phyloP scores from a whole-genome alignment of 2,888 invertebrate species.

The Pantelozetes paolii region DNA sequence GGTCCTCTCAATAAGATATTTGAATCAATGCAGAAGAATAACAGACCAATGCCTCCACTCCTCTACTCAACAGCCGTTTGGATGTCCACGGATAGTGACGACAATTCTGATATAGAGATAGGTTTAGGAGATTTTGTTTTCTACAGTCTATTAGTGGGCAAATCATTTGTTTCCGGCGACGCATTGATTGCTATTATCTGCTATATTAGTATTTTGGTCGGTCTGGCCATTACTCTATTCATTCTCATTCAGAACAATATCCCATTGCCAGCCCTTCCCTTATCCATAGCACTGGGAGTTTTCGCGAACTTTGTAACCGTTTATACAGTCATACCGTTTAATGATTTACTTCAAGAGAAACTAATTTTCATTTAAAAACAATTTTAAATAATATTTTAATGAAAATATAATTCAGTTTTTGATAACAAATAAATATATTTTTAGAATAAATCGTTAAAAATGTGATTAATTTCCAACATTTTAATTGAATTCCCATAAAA shows the following conservation, averaged over 20 bases:
- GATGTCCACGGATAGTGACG: background rate
- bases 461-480: no score
- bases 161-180: background rate
- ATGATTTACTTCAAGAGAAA: background rate
- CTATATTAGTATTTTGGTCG: slow-evolving; percentile 15
- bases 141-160: slow-evolving; percentile 16
- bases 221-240: slow-evolving; percentile 19
- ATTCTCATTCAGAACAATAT: background rate
- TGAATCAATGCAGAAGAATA: background rate
- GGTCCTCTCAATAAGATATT: slow-evolving; percentile 5
- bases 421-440: no score
- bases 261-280: slow-evolving; percentile 15
- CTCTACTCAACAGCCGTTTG: slow-evolving; percentile 1
- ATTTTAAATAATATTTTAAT: no score
- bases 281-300: slow-evolving; percentile 8
- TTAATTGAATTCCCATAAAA: background rate
- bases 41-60: background rate
- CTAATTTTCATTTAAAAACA: slow-evolving; percentile 14
- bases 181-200: background rate
- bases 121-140: slow-evolving; percentile 28
- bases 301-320: background rate
- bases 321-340: background rate
- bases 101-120: background rate
- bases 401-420: no score
- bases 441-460: no score